A percentile compares a stretch with the other conserved stretches of the same genome.
Evolutionary conservation across 2,888 invertebrate species (phyloP).

Genomic region (Amphipoea lucens): DNA sequence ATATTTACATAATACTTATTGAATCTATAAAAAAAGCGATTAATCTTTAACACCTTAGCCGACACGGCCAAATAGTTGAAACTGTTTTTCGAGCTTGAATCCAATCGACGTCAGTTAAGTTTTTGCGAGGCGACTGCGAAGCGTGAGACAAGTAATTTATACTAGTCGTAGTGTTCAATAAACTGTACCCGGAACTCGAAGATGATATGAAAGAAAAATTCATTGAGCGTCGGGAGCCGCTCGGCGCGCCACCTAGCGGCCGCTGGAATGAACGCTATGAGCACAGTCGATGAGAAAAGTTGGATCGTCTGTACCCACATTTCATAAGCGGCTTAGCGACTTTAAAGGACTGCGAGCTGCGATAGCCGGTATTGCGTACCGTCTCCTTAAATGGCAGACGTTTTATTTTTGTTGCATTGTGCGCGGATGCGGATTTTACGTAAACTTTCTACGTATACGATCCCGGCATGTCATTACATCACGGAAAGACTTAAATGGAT

Average conservation of each 20-base stretch:
- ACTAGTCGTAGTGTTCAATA: slow-evolving; percentile 58
- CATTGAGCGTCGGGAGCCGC: slow-evolving; percentile 57
- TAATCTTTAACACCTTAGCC: slow-evolving; percentile 49
- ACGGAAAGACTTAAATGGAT: slow-evolving; percentile 63
- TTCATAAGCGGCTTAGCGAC: slow-evolving; percentile 85
- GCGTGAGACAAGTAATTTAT: slow-evolving; percentile 64
- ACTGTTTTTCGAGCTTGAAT: slow-evolving; percentile 37
- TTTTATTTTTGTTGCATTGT: slow-evolving; percentile 85
- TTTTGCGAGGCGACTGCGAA: slow-evolving; percentile 53
- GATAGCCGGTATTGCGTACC: slow-evolving; percentile 81
- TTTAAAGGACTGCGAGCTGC: slow-evolving; percentile 82
- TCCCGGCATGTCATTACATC: slow-evolving; percentile 68
- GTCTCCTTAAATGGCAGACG: slow-evolving; percentile 79
- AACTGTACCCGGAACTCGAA: slow-evolving; percentile 68
- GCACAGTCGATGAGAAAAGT: slow-evolving; percentile 82
- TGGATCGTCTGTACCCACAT: slow-evolving; percentile 78
- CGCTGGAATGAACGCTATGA: slow-evolving; percentile 60
- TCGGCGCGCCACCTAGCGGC: slow-evolving; percentile 44
- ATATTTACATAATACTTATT: slow-evolving; percentile 49
- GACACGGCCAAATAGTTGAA: slow-evolving; percentile 47
- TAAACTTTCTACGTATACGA: slow-evolving; percentile 78
- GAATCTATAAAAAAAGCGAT: slow-evolving; percentile 50
- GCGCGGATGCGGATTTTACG: slow-evolving; percentile 74
- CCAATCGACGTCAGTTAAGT: slow-evolving; percentile 37
- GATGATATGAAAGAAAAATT: slow-evolving; percentile 69